Evolutionary conservation across 2,113 vertebrate genomes (phyloP).

Genomic region (Microtus oregoni): DNA sequence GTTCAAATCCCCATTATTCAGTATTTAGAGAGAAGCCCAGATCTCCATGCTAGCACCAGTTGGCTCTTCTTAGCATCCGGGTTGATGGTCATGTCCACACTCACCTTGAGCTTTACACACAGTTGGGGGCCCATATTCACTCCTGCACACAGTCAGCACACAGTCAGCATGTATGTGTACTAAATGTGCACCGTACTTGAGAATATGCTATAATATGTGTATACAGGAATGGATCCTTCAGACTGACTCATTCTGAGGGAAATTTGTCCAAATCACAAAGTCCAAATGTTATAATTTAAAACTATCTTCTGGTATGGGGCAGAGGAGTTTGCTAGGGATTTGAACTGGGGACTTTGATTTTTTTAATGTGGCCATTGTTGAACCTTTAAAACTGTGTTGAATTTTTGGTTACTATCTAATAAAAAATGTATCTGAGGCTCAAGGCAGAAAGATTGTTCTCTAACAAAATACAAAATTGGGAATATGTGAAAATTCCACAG

Average conservation of each 20-base stretch:
- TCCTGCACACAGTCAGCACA: neutral
- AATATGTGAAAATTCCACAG: constrained; percentile 74
- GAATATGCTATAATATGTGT: neutral
- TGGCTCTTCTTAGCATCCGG: neutral
- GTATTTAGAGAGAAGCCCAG: constrained; percentile 41
- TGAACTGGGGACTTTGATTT: constrained; percentile 9
- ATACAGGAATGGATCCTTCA: constrained; percentile 56
- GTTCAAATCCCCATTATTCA: neutral
- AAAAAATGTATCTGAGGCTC: constrained; percentile 60
- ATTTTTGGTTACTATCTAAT: constrained; percentile 66
- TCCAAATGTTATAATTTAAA: constrained; percentile 25
- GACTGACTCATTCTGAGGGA: constrained; percentile 45
- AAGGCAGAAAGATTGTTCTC: constrained; percentile 74
- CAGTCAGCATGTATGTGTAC: neutral
- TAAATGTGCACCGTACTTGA: constrained; percentile 19
- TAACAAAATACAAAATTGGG: constrained; percentile 73
- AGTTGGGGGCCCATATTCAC: neutral
- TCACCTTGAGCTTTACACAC: neutral
- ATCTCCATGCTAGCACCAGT: neutral
- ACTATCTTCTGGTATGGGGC: constrained; percentile 9
- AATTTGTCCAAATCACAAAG: constrained; percentile 48
- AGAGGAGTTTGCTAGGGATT: constrained; percentile 63
- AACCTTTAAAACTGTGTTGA: constrained; percentile 73
- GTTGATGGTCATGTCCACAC: neutral
- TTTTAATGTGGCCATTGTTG: constrained; percentile 58